Evolutionary conservation across 2,797 vertebrate species (phyloP).

Genomic region (Spatula versicolor): DNA sequence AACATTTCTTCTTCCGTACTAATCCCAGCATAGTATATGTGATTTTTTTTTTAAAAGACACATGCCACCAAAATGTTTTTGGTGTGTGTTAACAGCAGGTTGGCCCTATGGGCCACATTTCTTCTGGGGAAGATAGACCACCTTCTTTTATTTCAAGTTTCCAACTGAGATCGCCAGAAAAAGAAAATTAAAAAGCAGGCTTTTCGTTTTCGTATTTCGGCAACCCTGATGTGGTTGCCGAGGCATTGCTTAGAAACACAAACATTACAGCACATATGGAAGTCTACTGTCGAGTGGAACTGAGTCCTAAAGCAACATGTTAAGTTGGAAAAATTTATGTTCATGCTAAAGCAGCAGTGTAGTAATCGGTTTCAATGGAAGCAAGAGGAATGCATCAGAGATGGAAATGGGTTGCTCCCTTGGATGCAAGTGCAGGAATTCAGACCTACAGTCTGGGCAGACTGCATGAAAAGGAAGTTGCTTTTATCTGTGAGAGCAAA

Average conservation of each 20-base stretch:
- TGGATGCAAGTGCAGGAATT: slow-evolving; percentile 36
- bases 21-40: slow-evolving; percentile 16
- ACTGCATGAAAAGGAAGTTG: background rate
- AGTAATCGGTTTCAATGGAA: slow-evolving; percentile 67
- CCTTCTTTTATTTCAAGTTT: slow-evolving; percentile 72
- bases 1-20: slow-evolving; percentile 1
- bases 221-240: slow-evolving; percentile 61
- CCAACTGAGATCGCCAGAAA: slow-evolving; percentile 67
- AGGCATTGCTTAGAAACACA: slow-evolving; percentile 73
- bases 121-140: slow-evolving; percentile 46
- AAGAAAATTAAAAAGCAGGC: slow-evolving; percentile 70
- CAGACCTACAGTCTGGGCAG: background rate
- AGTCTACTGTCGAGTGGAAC: slow-evolving; percentile 67
- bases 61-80: slow-evolving; percentile 17
- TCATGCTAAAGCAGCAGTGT: slow-evolving; percentile 56
- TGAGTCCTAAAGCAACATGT: slow-evolving; percentile 75
- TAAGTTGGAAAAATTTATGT: slow-evolving; percentile 72
- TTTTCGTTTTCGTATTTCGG: slow-evolving; percentile 55
- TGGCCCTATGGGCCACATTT: background rate
- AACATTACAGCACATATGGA: slow-evolving; percentile 75
- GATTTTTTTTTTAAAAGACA: background rate
- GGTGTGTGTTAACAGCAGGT: slow-evolving; percentile 9
- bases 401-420: slow-evolving; percentile 13
- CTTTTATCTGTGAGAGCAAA: background rate
- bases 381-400: slow-evolving; percentile 38